Evolutionary conservation across 2,888 invertebrate genomes (phyloP), one percentile per base, ranked within the genome.

Genomic region (Drosophila algonquin): DNA sequence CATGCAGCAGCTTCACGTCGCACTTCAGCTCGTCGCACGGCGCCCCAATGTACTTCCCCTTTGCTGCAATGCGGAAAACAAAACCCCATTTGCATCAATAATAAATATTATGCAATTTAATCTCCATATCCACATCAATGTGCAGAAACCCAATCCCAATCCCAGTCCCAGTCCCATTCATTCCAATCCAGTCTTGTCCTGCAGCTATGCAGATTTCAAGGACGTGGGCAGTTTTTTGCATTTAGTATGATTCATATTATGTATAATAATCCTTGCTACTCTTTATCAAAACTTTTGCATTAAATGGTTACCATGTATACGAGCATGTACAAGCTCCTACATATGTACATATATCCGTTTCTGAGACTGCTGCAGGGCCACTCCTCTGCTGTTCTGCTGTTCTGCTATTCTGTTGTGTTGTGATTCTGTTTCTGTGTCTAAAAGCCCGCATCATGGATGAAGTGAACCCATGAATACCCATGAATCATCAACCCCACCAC

Each of bases 1-100:
- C 97, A 93, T 97, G 96, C 89, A 94, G 93, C 80, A 97, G 93
- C 80, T 94, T 94, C 5, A 95, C 93, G 92, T 95, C 95, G 93
- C 97, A 97, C 75, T 94, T 93, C 90, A 93, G 73, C 68, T 91
- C 93, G 87, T 96, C 95, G 93, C 97, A 97, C 58, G 95, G 94
- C 51, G 96, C 95, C 64, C 97, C 97, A 92, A 97, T 93, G 92
- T 95, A 95, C 93, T 94, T 94, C 83, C 96, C 97, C 92, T 95
- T 95, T 85, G 95, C 96, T 96, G 71, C 21, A 89, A 75, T 62
- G 55, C 30, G 47, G 50, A 35, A 48, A 54, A 18, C 40, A 18
- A 53, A 47, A 2, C 3, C 21, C 14, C 18, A 52, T 55, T 61
- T 52, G 35, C 45, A 69, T 55, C 45, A 56, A 44, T 46, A 51